Evolutionary conservation across 2,888 invertebrate genomes (phyloP), one percentile per base, ranked within the genome.

Genomic region (Zootermopsis nevadensis): DNA sequence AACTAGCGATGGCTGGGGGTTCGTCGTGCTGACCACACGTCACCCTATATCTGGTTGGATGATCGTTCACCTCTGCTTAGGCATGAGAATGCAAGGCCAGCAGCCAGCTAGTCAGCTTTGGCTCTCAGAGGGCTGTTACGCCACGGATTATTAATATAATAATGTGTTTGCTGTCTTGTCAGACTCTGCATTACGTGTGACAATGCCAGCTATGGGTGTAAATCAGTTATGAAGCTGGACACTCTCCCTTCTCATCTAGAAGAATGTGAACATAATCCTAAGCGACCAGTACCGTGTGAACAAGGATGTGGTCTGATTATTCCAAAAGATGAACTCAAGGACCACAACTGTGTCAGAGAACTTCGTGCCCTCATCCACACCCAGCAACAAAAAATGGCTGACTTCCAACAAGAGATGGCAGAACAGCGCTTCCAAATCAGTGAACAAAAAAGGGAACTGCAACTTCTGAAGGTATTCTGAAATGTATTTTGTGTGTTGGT

Each of bases 231-330:
- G 82, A 98, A 98, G 90, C 91, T 99, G 87, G 98, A 99, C 89
- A 93, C 94, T 19, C 90, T 98, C 86, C 91, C 93, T n/a, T 91
- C 94, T 33, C 98, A 99, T 90, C 90, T 98, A 87, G 94, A 95
- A 88, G 98, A 98, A 90, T 99, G 99, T 91, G 95, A 95, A 90
- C 95, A 94, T 89, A 99, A 99, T 90, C 98, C 98, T 0, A 98
- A 98, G 90, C 93, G 97, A 88, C 98, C 98, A 27, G 93, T 98
- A 88, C 95, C 96, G 66, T 99, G 98, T 89, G 98, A 98, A 87
- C 94, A 95, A 86, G 98, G 98, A 31, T 99, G 98, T 88, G 98
- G 98, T 33, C 93, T 98, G 77, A 95, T 98, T 82, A 96, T 98
- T 87, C 98, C 98, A 19, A 98, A 98, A 90, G 98, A 98, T 90